Evolutionary conservation across 2,888 invertebrate genomes (phyloP), one percentile per base, ranked within the genome.

Genomic region (Eugnorisma glareosa): DNA sequence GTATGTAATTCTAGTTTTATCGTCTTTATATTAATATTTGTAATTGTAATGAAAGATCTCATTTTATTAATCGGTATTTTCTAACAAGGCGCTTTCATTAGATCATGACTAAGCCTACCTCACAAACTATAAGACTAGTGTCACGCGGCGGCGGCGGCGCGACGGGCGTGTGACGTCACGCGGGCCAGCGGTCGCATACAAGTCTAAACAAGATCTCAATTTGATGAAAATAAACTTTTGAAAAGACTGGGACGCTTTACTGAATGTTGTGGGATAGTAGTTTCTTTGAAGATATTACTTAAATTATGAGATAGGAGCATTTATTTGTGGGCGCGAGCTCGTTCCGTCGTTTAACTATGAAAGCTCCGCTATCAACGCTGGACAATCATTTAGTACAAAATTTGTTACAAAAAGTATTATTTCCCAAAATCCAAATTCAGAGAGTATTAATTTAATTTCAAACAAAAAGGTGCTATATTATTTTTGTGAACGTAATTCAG

Each of bases 61-160:
- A 96, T 96, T 96, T 96, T 96, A 96, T 96, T 96, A 96, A 96
- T 96, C 96, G 96, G 96, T 96, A 96, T 96, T 96, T 96, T 96
- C 94, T 96, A 96, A 96, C 96, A 96, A 96, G 96, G 96, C 96
- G 96, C 96, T 96, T 95, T 96, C 96, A 96, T 96, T 96, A 95
- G 94, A 96, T 96, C 96, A 96, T 96, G 96, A 96, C 96, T 96
- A 95, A 94, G 96, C 96, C 96, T 96, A 96, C 96, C 96, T 96
- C 96, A 96, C 96, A 96, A 95, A 94, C 94, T 94, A 93, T 93
- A 93, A 93, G 96, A 94, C 95, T 93, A 91, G 92, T 87, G 93
- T 88, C 90, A 91, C 91, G 92, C 88, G 86, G 89, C 90, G 86
- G 86, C 87, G 89, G 82, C 89, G 84, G 88, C 57, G 81, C 74